These are phyloP conservation scores for Dryas iulia DNA, from an alignment of 1,140 invertebrate genomes.

Conservation along the genomic window DNA sequence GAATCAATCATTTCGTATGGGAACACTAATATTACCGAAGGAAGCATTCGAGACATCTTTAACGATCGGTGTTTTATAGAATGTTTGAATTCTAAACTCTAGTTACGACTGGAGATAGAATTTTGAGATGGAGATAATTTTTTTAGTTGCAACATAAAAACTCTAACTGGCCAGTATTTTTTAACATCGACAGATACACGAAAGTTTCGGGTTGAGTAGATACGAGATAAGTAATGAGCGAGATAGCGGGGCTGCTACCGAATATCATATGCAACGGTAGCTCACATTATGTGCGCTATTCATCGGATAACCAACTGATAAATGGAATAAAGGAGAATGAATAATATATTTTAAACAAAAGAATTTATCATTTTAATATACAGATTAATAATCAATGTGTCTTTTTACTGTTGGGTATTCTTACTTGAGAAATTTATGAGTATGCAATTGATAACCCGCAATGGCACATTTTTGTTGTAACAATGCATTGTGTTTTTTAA, in stretches of 20 bases:
- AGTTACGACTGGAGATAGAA: constrained; percentile 55
- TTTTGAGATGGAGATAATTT: constrained; percentile 26
- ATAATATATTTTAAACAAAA: background rate
- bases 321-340: background rate
- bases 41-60: constrained; percentile 44
- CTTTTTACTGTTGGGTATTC: constrained; percentile 44
- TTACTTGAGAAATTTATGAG: background rate
- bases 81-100: constrained; percentile 54
- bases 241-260: constrained; percentile 56
- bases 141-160: constrained; percentile 55
- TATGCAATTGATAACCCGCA: background rate
- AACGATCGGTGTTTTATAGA: constrained; percentile 51
- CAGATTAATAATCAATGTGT: constrained; percentile 2
- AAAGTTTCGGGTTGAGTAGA: constrained; percentile 44
- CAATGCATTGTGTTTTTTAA: no score
- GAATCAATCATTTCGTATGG: constrained; percentile 21
- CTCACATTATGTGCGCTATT: constrained; percentile 43
- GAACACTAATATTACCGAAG: constrained; percentile 15
- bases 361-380: background rate
- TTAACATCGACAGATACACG: constrained; percentile 64
- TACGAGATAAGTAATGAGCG: constrained; percentile 67
- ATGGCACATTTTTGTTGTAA: no score
- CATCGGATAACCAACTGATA: constrained; percentile 26
- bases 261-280: constrained; percentile 63
- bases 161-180: constrained; percentile 52